Base-by-base conservation (phyloP, 2,113 vertebrate genomes). In the Podarcis muralis region DNA sequence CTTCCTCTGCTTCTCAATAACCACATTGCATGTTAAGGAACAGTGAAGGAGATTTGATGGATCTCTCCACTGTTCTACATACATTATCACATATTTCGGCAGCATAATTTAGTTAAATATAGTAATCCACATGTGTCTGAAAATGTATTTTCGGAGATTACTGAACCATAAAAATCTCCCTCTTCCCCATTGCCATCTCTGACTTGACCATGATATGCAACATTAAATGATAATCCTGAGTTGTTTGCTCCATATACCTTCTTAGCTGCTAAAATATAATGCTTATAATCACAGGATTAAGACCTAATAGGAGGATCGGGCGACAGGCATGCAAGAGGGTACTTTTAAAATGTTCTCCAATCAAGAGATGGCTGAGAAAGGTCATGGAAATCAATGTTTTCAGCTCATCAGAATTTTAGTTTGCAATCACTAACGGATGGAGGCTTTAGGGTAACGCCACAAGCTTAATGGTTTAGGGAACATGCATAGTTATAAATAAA, bases 281-380 rank as follows among this genome's bases (percentile, higher is more conserved):
- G 0, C 91, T 83, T 74, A 84, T 94, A 92, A 94, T 91, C 75
- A 0, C 27, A 0, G 12, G 93, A 94, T 95, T 94, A 94, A 84
- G 81, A 71, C 78, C 85, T 95, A 94, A 95, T 91, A 91, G 93
- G 75, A 91, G 83, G 93, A 93, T 95, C 90, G 92, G 90, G 80
- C 59, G 18, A 43, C 87, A 0, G 0, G 87, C 80, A 23, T 3
- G 12, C 40, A 82, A 90, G 81, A 90, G 88, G 85, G 71, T 89
- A 82, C 37, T 72, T 75, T 6, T 6, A 37, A 81, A 81, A 90
- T 88, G 78, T 93, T n/a, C 27, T 18, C 90, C 16, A 86, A 22
- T 89, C 0, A 0, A 69, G 30, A 91, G 84, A 59, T 43, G 1
- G 86, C 12, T 37, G 27, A 69, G 78, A 86, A 85, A 80, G 35